Percentiles rank a stretch among this genome's conserved stretches.
These are phyloP conservation scores for Quiscalus mexicanus DNA, from an alignment of 2,113 vertebrate genomes.

Conservation along the genomic window DNA sequence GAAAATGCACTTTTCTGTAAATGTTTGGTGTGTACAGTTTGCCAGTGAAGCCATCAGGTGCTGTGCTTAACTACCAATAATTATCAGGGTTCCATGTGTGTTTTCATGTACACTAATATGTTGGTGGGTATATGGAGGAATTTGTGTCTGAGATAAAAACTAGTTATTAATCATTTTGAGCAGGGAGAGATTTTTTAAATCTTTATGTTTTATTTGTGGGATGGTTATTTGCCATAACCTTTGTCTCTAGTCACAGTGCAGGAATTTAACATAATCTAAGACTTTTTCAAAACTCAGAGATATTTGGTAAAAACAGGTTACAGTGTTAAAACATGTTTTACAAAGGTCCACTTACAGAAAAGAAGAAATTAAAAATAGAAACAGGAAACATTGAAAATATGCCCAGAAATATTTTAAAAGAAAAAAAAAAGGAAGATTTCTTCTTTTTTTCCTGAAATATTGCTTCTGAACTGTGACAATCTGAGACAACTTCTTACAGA, in stretches of 20 bases:
- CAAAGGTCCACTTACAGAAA: background rate
- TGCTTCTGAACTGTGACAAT: background rate
- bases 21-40: background rate
- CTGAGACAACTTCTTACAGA: background rate
- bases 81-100: background rate
- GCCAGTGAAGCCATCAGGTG: background rate
- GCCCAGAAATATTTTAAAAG: background rate
- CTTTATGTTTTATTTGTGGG: background rate
- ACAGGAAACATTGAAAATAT: background rate
- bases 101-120: background rate
- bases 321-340: background rate
- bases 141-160: background rate
- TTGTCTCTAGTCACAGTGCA: background rate
- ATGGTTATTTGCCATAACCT: background rate
- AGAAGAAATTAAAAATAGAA: background rate
- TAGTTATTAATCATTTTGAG: background rate
- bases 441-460: background rate
- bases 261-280: background rate
- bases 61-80: background rate
- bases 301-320: background rate
- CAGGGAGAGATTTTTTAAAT: background rate
- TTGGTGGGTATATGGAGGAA: background rate
- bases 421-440: background rate
- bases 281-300: background rate
- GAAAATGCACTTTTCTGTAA: background rate